Evolutionary conservation across 2,797 vertebrate species (phyloP), one percentile per base, ranked within the genome.

Genomic region (Catamblyrhynchus diadema): DNA sequence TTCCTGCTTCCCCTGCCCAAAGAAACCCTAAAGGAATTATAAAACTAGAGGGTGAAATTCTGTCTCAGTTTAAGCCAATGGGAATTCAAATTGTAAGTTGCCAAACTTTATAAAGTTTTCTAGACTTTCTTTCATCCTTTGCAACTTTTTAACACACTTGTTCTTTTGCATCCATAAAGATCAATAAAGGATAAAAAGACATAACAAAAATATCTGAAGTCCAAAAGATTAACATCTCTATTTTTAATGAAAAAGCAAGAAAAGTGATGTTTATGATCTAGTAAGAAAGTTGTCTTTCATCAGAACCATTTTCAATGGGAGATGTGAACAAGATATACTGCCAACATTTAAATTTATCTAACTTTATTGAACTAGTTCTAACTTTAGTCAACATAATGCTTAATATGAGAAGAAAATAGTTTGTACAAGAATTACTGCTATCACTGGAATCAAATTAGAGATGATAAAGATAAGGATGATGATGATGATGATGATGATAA

Each of bases 21-120:
- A 74, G 12, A 8, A 35, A 48, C 47, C 71, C 74, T 72, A 54
- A 45, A 78, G 59, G 65, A 81, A 59, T 89, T 75, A 35, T 57
- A 82, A 92, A 95, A 90, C 33, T 19, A 53, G 87, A 87, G 42
- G 57, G 72, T 75, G 75, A 89, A 54, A 93, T 75, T 61, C 80
- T 75, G 69, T 45, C 86, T 78, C 92, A 0, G 1, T 11, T 75
- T 72, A 78, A 81, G 65, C 39, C 65, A 78, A 9, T 9, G 42
- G 39, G 59, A 94, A 92, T 0, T 59, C 19, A 24, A 81, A 59
- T 8, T 30, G 3, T 15, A 48, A 50, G 0, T 32, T 72, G 69
- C 32, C 69, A 66, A 51, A 51, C 28, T 51, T 51, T 51, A 12
- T 2, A 2, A 69, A 41, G 12, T 45, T 84, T 84, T 72, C 50